Percentiles rank a stretch among this genome's conserved stretches.
Conservation (phyloP, 1,140 invertebrate genomes). For the Drosophila sechellia region DNA sequence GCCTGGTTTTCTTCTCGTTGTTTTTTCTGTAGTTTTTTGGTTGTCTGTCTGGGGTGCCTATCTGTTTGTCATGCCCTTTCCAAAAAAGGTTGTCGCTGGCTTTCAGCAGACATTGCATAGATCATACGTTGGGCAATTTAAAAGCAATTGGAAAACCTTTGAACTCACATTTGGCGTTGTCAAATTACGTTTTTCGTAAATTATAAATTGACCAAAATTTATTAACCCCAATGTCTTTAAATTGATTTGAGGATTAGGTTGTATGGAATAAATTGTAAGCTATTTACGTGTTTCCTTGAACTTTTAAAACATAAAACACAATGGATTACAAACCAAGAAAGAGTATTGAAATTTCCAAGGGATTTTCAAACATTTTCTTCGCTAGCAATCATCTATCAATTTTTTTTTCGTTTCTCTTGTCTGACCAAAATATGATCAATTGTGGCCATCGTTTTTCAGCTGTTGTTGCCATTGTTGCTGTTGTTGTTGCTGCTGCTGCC, state of each 20-base stretch:
- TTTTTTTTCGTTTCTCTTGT: conserved; percentile 36
- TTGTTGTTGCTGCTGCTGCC: conserved; percentile 5
- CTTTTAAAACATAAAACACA: no score
- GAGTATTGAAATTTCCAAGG: conserved; percentile 15
- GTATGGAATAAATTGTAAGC: no score
- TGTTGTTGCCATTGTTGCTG: conserved; percentile 9
- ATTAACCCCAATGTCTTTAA: background rate
- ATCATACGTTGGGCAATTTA: conserved; percentile 49
- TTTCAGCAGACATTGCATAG: conserved; percentile 37
- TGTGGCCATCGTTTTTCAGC: conserved; percentile 35
- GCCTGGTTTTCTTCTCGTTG: conserved; percentile 16
- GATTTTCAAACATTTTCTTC: conserved; percentile 9
- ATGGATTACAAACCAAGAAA: background rate
- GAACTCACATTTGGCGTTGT: conserved; percentile 16
- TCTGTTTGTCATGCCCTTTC: conserved; percentile 59
- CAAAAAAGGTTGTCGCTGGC: conserved; percentile 52
- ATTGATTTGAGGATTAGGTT: background rate
- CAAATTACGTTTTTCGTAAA: conserved; percentile 1
- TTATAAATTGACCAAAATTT: background rate
- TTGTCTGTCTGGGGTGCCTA: conserved; percentile 11
- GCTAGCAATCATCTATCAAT: conserved; percentile 35
- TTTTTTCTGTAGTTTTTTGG: conserved; percentile 17
- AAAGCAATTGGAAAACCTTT: conserved; percentile 51
- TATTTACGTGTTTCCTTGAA: no score
- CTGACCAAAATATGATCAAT: conserved; percentile 67